phyloP scores from a whole-genome alignment of 2,797 vertebrate species.

The Myoxocephalus aenaeus region DNA sequence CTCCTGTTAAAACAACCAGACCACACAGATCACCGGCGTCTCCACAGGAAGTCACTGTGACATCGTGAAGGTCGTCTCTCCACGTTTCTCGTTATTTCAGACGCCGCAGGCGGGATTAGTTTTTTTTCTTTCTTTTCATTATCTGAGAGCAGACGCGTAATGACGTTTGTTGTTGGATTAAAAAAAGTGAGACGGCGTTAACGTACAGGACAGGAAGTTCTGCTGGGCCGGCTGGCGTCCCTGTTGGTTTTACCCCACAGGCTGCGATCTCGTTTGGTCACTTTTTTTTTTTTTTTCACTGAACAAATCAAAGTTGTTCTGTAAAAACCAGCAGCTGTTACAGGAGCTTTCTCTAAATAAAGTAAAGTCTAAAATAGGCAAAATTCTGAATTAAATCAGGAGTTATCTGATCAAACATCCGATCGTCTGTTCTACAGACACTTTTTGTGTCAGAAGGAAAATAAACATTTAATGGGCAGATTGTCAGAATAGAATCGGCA shows the following conservation, averaged over 20 bases:
- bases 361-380: neutral
- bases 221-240: neutral
- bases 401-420: neutral
- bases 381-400: neutral
- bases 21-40: conserved; percentile 22
- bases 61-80: neutral
- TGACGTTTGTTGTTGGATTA: conserved; percentile 1
- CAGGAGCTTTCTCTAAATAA: neutral
- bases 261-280: neutral
- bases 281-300: neutral
- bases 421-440: neutral
- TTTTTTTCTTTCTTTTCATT: neutral
- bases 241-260: conserved; percentile 29
- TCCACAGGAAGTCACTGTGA: conserved; percentile 27
- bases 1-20: conserved; percentile 34
- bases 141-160: neutral
- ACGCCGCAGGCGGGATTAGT: neutral
- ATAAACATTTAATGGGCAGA: neutral
- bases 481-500: neutral
- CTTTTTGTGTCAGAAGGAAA: neutral
- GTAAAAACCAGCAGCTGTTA: neutral
- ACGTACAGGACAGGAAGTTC: conserved; percentile 12
- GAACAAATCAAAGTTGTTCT: neutral
- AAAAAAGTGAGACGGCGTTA: neutral
- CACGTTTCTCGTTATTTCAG: neutral